Conservation (phyloP, 30 jellyfish, hydroid and myxozoan species). For the Pelagia noctiluca region DNA sequence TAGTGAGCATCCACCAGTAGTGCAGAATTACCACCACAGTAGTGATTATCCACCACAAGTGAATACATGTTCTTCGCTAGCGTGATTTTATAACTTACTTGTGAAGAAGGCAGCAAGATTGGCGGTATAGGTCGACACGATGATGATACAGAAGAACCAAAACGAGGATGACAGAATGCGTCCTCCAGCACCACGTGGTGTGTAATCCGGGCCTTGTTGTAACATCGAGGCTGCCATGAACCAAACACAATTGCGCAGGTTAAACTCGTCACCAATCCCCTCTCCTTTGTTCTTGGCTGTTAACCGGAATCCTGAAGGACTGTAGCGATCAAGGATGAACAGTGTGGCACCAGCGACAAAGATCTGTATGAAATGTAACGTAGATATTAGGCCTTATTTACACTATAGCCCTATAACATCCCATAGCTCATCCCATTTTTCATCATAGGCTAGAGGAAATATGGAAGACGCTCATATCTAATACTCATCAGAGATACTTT, state of each 20-base stretch:
- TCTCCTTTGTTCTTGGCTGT: constrained; percentile 67
- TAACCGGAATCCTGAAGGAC: constrained; percentile 76
- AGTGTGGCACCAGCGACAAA: constrained; percentile 40
- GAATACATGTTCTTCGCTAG: too few relatives aligned
- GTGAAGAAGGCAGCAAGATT: constrained; percentile 90
- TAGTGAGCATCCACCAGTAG: too few relatives aligned
- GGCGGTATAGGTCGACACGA: constrained; percentile 87
- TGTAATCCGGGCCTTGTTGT: constrained; percentile 90
- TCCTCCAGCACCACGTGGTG: constrained; percentile 87
- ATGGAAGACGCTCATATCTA: too few relatives aligned
- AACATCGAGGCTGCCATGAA: constrained; percentile 87
- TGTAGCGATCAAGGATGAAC: constrained; percentile 80
- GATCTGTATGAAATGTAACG: constrained; percentile 22
- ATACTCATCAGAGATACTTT: too few relatives aligned
- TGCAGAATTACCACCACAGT: too few relatives aligned
- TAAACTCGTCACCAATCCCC: constrained; percentile 81
- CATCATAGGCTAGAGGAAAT: too few relatives aligned
- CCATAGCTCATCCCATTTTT: too few relatives aligned
- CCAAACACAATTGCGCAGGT: constrained; percentile 77
- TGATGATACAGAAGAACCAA: constrained; percentile 85
- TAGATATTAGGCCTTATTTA: too few relatives aligned
- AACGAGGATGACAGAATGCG: constrained; percentile 84
- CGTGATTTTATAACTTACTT: constrained; percentile 61
- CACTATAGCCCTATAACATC: too few relatives aligned
- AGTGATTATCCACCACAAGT: too few relatives aligned